Base-by-base conservation (phyloP, 92 coral and sea anemone species). In the Palythoa grandis region DNA sequence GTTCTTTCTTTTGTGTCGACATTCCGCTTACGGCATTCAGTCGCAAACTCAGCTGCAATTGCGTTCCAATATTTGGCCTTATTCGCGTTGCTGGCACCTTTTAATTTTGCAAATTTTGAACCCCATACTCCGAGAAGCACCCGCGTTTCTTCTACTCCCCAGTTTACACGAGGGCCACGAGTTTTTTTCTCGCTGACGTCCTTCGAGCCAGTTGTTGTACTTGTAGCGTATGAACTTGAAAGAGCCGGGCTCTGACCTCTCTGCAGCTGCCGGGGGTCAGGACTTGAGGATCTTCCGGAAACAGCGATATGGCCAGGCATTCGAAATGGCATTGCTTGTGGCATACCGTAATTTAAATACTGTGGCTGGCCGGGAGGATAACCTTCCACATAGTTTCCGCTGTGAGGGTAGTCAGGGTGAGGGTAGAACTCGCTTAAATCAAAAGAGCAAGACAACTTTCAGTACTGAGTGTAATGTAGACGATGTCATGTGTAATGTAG, bases 401-500 rank as follows among this genome's bases (percentile, higher is more conserved):
- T 70, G 74, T 70, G 74, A 70, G 74, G 47, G 74, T 70, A 65
- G 11, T 65, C 70, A 65, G 70, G 25, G 70, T 65, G 70, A 65
- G 70, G 70, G 71, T 66, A 68, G 73, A 68, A 68, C 73, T 68
- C 73, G 40, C 73, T 68, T 68, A 68, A 68, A 68, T 68, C 73
- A 68, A 68, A 68, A 25, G 73, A 68, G 73, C 39, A 68, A 68
- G 73, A 68, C 73, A 68, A 68, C 43, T 68, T 68, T 68, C 73
- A 68, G 73, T 68, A 25, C 73, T 25, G 73, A 68, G 73, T 68
- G 87, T 52, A 84, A 29, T 29, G 35, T 29, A 29, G 35, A 29
- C 37, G 87, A 70, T 83, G 87, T 52, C 87, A 83, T 83, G 87
- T 83, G 87, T 83, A 83, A 83, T 70, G 87, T 71, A 70, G 78